Evolutionary conservation across 1,140 invertebrate species (phyloP).

Genomic region (Drosophila punjabiensis): DNA sequence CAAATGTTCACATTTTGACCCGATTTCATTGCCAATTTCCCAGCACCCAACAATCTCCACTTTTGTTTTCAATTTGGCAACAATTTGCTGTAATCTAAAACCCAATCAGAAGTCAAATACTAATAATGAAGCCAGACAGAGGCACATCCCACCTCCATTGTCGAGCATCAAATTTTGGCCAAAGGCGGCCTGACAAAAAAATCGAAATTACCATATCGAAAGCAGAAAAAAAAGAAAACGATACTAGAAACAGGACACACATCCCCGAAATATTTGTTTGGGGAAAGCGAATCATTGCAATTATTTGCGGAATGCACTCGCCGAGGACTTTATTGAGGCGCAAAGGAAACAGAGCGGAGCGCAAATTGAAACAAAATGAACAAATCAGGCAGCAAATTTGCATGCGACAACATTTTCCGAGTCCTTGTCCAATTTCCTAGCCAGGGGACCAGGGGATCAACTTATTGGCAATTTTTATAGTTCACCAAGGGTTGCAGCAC

Average conservation of each 20-base stretch:
- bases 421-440: slow-evolving; percentile 8
- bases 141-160: neutral
- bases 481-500: slow-evolving; percentile 54
- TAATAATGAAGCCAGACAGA: slow-evolving; percentile 67
- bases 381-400: slow-evolving; percentile 81
- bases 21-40: neutral
- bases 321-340: slow-evolving; percentile 63
- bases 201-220: slow-evolving; percentile 72
- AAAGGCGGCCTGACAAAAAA: slow-evolving; percentile 22
- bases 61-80: slow-evolving; percentile 60
- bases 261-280: slow-evolving; percentile 41
- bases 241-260: slow-evolving; percentile 22
- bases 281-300: slow-evolving; percentile 60
- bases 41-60: neutral
- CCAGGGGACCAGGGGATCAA: slow-evolving; percentile 52
- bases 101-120: slow-evolving; percentile 72
- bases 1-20: neutral
- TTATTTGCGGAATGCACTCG: slow-evolving; percentile 77
- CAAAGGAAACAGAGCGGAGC: slow-evolving; percentile 40
- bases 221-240: slow-evolving; percentile 26
- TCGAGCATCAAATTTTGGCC: slow-evolving; percentile 38
- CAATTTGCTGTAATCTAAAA: slow-evolving; percentile 67
- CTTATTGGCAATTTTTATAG: slow-evolving; percentile 75
- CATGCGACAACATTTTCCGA: slow-evolving; percentile 76
- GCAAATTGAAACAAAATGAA: slow-evolving; percentile 81